Evolutionary conservation across 2,797 vertebrate genomes (phyloP).

Genomic region (Diplodus puntazzo): DNA sequence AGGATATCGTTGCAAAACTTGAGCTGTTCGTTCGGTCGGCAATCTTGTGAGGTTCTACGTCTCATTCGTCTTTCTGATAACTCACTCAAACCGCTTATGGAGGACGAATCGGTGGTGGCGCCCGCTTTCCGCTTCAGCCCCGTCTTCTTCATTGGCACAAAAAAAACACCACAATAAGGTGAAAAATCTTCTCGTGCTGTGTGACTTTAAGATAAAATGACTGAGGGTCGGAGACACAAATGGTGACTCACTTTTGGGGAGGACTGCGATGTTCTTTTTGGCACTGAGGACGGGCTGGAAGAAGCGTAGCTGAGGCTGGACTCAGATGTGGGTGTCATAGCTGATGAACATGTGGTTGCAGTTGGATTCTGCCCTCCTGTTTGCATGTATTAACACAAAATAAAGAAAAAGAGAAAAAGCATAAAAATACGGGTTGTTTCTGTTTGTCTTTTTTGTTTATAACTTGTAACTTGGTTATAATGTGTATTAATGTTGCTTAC

Average conservation of each 20-base stretch:
- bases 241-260: constrained; percentile 88
- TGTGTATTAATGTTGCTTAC: too few species aligned
- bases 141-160: constrained; percentile 85
- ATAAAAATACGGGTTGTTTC: too few species aligned
- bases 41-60: constrained; percentile 83
- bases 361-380: constrained; percentile 44
- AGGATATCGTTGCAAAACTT: constrained; percentile 92
- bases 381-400: not conserved
- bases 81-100: constrained; percentile 83
- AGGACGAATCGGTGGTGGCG: constrained; percentile 86
- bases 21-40: constrained; percentile 88
- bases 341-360: constrained; percentile 70
- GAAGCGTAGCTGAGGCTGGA: constrained; percentile 85
- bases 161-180: constrained; percentile 5
- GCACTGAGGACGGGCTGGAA: constrained; percentile 85
- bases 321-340: constrained; percentile 83
- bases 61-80: constrained; percentile 87
- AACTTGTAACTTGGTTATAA: too few species aligned
- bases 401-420: not conserved
- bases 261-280: constrained; percentile 85
- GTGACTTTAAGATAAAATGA: not conserved
- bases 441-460: too few species aligned
- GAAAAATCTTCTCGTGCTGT: not conserved
- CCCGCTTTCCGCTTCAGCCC: constrained; percentile 91
- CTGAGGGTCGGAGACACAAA: not conserved